Evolutionary conservation across 1,140 invertebrate genomes (phyloP).

Genomic region (Drosophila funebris): DNA sequence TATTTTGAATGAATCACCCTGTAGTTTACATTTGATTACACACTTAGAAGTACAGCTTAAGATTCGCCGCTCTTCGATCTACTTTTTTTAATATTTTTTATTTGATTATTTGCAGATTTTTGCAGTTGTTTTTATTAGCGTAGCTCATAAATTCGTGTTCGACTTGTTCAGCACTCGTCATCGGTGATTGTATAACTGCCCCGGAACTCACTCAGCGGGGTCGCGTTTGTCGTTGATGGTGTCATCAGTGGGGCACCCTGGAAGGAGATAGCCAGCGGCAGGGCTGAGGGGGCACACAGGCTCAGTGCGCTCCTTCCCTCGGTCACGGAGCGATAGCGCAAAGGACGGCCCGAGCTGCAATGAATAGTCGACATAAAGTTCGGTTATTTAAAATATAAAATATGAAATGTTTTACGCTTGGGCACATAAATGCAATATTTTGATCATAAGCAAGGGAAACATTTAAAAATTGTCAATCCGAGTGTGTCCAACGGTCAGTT

Average conservation of each 20-base stretch:
- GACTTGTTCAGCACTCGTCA: conserved; percentile 71
- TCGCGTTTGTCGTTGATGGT: conserved; percentile 81
- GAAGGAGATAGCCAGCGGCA: conserved; percentile 87
- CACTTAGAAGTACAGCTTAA: conserved; percentile 23
- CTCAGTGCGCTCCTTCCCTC: conserved; percentile 86
- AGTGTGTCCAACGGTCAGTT: background rate
- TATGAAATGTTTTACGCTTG: background rate
- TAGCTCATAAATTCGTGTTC: conserved; percentile 60
- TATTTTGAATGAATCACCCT: conserved; percentile 51
- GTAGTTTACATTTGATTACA: conserved; percentile 43
- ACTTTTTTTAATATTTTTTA: background rate
- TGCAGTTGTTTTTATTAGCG: background rate
- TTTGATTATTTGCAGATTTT: conserved; percentile 13
- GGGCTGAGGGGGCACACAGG: conserved; percentile 86
- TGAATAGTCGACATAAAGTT: conserved; percentile 20
- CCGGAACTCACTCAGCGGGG: conserved; percentile 80
- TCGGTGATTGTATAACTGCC: conserved; percentile 77
- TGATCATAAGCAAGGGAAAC: background rate
- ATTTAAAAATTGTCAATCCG: background rate
- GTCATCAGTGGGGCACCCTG: conserved; percentile 86
- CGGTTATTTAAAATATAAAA: background rate
- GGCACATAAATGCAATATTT: background rate
- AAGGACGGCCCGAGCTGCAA: conserved; percentile 85
- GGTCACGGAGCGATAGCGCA: conserved; percentile 87
- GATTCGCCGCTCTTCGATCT: background rate